Base-by-base conservation (phyloP, 1,140 invertebrate species). In the Trichonephila inaurata region DNA sequence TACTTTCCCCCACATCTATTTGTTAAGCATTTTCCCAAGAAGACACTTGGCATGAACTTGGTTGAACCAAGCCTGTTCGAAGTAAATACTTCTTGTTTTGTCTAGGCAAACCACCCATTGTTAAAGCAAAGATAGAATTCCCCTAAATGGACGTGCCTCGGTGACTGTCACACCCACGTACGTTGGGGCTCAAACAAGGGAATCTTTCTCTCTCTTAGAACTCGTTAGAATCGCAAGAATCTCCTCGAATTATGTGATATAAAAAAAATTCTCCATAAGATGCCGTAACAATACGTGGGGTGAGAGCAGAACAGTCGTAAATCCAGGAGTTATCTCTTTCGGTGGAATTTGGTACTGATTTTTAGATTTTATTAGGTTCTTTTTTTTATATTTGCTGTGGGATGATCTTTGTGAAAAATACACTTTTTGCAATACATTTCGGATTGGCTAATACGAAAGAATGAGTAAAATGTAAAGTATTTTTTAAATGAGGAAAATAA, bases 91-190 rank as follows among this genome's bases (percentile, higher is more conserved):
- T 72, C 28, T 33, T 72, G 28, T 72, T 72, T 33, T 72, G n/a
- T 28, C 51, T 58, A 24, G 44, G 82, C 44, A 85, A 85, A 64
- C 58, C 85, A 64, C 24, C 85, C 61, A 62, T 87, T 87, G 85
- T 87, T 61, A 28, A 4, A 12, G 81, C 18, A 24, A 5, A 28
- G 60, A 61, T 64, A 21, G 85, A 64, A 87, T 87, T 87, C 85
- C 85, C 85, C 85, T 64, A 61, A 62, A 64, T 87, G 61, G 85
- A 87, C 28, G 85, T 64, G 85, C 85, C 24, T 64, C 58, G 61
- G 1, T 64, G 85, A 24, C 19, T 64, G 85, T 87, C 85, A 87
- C 85, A 87, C 85, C 85, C 85, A 87, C 85, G 58, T 62, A 60
- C 12, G n/a, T 21, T 58, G 58, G 85, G 85, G 85, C n/a, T 64